Conservation (phyloP, 2,888 invertebrate species). For the Drosophila barbarae region DNA sequence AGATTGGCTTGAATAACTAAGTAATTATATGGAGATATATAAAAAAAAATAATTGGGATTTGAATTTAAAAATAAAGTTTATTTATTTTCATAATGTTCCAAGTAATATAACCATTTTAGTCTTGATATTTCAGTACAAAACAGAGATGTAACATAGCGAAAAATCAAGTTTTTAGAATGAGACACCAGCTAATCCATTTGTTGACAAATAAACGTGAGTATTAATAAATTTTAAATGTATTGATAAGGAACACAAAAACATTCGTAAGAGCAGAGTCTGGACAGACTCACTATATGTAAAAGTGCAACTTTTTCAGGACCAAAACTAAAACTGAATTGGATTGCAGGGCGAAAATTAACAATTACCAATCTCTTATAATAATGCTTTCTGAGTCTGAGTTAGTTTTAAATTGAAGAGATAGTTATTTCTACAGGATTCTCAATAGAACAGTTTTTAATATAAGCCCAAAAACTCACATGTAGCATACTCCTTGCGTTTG, state of each 20-base stretch:
- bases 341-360: too few species aligned
- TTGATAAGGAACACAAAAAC: too few species aligned
- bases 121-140: too few species aligned
- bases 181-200: background rate
- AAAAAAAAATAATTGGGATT: background rate
- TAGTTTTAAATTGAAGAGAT: too few species aligned
- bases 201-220: background rate
- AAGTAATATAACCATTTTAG: background rate
- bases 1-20: background rate
- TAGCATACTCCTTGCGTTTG: constrained; percentile 35
- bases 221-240: too few species aligned
- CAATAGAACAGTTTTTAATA: background rate
- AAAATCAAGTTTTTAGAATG: background rate
- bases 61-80: background rate
- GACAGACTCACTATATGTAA: background rate
- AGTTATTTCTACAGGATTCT: too few species aligned
- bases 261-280: too few species aligned
- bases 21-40: background rate
- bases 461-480: constrained; percentile 42
- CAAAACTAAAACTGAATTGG: background rate
- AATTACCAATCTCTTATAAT: too few species aligned
- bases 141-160: too few species aligned
- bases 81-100: background rate
- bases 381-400: too few species aligned
- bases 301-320: background rate